phyloP scores from a whole-genome alignment of 2,888 invertebrate genomes.

The Autographa gamma region DNA sequence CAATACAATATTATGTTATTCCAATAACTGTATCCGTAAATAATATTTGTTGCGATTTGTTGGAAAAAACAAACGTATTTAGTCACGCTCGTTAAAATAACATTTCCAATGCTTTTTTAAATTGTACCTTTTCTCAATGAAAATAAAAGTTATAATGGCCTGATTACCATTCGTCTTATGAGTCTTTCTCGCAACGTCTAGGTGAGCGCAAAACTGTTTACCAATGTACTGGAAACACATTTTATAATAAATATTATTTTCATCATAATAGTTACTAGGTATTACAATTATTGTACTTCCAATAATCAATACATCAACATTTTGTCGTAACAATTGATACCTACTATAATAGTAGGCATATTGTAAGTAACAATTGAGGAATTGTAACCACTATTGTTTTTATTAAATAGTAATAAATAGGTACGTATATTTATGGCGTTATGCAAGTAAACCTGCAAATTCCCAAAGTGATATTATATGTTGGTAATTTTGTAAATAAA shows the following conservation, averaged over 20 bases:
- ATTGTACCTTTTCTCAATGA: constrained; percentile 26
- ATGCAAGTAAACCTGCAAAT: constrained; percentile 88
- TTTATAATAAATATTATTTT: constrained; percentile 50
- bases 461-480: constrained; percentile 89
- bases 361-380: constrained; percentile 69
- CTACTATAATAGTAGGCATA: constrained; percentile 53
- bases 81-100: not conserved
- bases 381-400: constrained; percentile 84
- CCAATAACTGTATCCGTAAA: no score
- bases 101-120: constrained; percentile 21
- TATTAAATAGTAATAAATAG: constrained; percentile 74
- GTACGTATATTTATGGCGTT: constrained; percentile 84
- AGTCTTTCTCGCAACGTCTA: constrained; percentile 18
- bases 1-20: not conserved
- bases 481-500: constrained; percentile 89
- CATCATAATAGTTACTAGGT: constrained; percentile 49
- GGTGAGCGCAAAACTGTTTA: constrained; percentile 49
- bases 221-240: constrained; percentile 48
- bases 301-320: constrained; percentile 56
- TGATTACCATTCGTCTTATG: not conserved
- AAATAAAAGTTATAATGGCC: constrained; percentile 15
- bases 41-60: no score
- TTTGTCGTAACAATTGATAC: constrained; percentile 51
- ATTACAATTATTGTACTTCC: constrained; percentile 60
- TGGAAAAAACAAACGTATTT: not conserved